These are phyloP conservation scores for Sympetrum striolatum DNA, from an alignment of 2,888 invertebrate species.

Conservation along the genomic window DNA sequence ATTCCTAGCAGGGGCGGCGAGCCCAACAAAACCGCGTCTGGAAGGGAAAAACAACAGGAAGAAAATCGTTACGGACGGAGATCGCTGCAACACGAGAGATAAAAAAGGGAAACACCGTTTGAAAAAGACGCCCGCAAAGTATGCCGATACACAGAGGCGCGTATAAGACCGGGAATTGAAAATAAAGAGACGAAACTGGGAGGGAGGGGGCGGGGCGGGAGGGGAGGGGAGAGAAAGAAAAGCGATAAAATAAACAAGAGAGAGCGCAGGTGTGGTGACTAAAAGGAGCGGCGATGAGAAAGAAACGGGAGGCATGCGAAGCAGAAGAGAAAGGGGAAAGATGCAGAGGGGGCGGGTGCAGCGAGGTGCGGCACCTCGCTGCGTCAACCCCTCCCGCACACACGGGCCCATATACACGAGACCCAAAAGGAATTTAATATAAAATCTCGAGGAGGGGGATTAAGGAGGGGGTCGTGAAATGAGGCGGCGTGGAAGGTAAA, in stretches of 20 bases:
- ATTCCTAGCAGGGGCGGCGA: too few relatives aligned
- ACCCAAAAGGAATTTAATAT: constrained; percentile 38
- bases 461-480: neutral
- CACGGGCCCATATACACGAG: neutral
- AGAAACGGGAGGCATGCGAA: neutral
- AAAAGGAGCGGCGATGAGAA: neutral
- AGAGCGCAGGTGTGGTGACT: neutral
- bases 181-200: neutral
- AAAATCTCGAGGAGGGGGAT: constrained; percentile 3
- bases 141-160: neutral
- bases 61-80: neutral
- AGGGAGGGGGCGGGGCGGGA: neutral
- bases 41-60: neutral
- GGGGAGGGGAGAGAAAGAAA: neutral
- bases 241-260: neutral
- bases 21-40: neutral
- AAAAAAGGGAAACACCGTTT: neutral
- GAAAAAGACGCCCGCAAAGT: too few relatives aligned
- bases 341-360: neutral
- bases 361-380: neutral
- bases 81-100: neutral
- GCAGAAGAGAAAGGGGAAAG: neutral
- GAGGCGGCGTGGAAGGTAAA: neutral
- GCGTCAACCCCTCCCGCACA: neutral
- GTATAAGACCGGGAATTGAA: neutral